phyloP scores from a whole-genome alignment of 2,113 vertebrate genomes.

The Podocnemis expansa region DNA sequence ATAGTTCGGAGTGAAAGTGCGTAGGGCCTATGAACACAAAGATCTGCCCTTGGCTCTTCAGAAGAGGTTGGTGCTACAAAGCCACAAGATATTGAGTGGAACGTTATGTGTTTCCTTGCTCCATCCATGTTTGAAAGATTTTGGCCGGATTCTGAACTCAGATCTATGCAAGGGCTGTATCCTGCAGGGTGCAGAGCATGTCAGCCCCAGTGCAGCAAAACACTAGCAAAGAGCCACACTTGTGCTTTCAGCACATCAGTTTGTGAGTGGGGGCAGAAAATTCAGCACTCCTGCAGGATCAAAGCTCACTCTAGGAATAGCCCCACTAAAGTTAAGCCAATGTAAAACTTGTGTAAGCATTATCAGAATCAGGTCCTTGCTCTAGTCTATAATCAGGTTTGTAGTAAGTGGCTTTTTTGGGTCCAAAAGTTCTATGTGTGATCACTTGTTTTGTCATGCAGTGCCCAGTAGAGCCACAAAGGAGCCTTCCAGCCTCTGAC shows the following conservation, averaged over 20 bases:
- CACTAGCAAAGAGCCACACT: too few relatives aligned
- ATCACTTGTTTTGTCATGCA: not conserved
- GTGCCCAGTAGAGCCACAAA: not conserved
- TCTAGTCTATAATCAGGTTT: not conserved
- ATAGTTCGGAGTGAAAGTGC: too few relatives aligned
- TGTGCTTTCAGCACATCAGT: too few relatives aligned
- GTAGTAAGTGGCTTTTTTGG: not conserved
- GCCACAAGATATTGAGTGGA: not conserved
- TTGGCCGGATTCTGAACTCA: not conserved
- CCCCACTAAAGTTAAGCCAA: accelerated
- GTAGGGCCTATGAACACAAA: too few relatives aligned
- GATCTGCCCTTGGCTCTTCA: too few relatives aligned
- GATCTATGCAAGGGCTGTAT: not conserved
- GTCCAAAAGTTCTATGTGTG: not conserved
- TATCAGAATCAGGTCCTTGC: not conserved
- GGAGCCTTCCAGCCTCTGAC: not conserved
- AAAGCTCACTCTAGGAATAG: not conserved
- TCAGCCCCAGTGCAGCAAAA: not conserved
- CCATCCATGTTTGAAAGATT: not conserved
- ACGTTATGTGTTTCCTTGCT: not conserved
- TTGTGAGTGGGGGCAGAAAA: not conserved
- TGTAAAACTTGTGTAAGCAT: accelerated
- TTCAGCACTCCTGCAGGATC: not conserved
- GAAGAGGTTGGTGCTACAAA: not conserved
- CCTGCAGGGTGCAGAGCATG: not conserved